Evolutionary conservation across 2,113 vertebrate species (phyloP), one percentile per base, ranked within the genome.

Genomic region (Heterotis niloticus): DNA sequence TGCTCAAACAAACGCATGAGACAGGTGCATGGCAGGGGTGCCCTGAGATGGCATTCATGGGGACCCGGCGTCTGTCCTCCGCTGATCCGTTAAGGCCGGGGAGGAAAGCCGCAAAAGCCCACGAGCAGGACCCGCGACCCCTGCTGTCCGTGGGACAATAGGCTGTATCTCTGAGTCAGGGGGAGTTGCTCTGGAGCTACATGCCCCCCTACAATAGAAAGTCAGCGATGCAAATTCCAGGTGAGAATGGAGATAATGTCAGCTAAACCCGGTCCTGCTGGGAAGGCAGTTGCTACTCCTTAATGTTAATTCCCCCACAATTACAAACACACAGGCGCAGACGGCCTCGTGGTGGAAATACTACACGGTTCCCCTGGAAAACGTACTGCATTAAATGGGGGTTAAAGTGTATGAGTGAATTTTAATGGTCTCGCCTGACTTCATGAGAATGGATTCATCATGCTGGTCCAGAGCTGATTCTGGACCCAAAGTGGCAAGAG

Each of bases 1-100:
- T 79, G 75, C 78, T 78, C 80, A 84, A 84, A 87, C 82, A 82
- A 84, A 78, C 83, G 87, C 85, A 82, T 85, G 84, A 82, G 83
- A 85, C 87, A 81, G 82, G 83, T 83, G 26, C 86, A 76, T 79
- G 2, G 71, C n/a, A 24, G 83, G 83, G 81, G 79, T 26, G 44
- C 28, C 34, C 2, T 16, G 78, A 20, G 64, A 13, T 16, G 56
- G 72, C 18, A 67, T 65, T 78, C 75, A 18, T 26, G 23, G 29
- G 57, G 57, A 18, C 26, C 56, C 67, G 69, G 67, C 23, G 34
- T 44, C 26, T 24, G 75, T 52, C 78, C 78, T 59, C 74, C 70
- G 77, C 78, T 71, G 72, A n/a, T 70, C 82, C 80, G 72, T 84
- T 77, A 71, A 64, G 44, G 75, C 18, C 57, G 60, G 69, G 60